A percentile compares a stretch with the other conserved stretches of the same genome.
Conservation (phyloP, 2,797 vertebrate genomes). For the Vireo griseus region DNA sequence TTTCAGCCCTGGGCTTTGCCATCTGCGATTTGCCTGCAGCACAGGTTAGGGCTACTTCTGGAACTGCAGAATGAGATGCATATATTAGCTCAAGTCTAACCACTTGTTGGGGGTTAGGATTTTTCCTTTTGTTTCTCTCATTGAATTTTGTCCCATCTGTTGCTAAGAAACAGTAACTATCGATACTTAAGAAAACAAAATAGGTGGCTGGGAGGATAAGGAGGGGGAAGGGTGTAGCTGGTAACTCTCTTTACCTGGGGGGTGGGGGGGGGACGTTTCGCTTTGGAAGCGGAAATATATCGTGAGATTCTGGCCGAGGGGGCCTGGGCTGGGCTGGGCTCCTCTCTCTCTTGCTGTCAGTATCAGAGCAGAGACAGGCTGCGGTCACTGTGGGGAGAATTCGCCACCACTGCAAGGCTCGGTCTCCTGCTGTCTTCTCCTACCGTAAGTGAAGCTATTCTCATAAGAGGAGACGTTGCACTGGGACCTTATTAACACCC, state of each 20-base stretch:
- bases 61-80: background rate
- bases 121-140: background rate
- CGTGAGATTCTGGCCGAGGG: accelerated
- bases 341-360: background rate
- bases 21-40: background rate
- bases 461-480: accelerated
- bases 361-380: background rate
- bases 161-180: background rate
- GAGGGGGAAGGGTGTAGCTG: background rate
- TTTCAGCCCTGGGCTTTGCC: background rate
- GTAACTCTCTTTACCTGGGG: background rate
- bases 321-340: background rate
- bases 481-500: background rate
- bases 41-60: background rate
- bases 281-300: background rate
- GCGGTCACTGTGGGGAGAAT: background rate
- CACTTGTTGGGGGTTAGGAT: background rate
- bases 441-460: background rate
- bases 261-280: too few relatives aligned
- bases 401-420: background rate
- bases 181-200: background rate
- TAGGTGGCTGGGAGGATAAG: background rate
- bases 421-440: too few relatives aligned
- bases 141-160: background rate
- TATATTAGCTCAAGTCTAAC: background rate